phyloP scores from a whole-genome alignment of 2,113 vertebrate species.

The Microtus oregoni region DNA sequence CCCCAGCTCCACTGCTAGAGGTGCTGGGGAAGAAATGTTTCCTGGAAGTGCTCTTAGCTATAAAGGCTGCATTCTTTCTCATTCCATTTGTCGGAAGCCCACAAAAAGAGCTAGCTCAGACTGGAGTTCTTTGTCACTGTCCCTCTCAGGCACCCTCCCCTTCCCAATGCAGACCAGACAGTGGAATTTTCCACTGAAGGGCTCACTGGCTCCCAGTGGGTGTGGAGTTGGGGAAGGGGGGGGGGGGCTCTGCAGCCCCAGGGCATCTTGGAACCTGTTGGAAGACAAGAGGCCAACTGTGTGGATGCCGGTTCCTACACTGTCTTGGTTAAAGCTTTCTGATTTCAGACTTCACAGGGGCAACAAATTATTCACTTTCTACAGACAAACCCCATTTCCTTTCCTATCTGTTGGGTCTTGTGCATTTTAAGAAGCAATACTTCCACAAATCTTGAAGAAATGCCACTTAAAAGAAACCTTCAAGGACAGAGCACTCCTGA shows the following conservation, averaged over 20 bases:
- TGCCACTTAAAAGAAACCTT: background rate
- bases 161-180: conserved; percentile 77
- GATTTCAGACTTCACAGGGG: background rate
- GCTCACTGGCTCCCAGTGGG: conserved; percentile 81
- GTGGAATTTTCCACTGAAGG: conserved; percentile 90
- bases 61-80: conserved; percentile 1
- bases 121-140: conserved; percentile 70
- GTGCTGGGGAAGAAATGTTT: background rate
- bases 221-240: background rate
- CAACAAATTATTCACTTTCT: background rate
- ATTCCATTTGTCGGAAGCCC: conserved; percentile 28
- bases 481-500: background rate
- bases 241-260: conserved; percentile 77
- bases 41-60: background rate
- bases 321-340: background rate
- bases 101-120: conserved; percentile 69
- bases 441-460: background rate
- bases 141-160: conserved; percentile 68
- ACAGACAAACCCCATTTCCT: background rate
- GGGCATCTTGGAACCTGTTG: conserved; percentile 76
- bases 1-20: background rate
- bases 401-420: background rate
- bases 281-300: background rate
- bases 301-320: conserved; percentile 18
- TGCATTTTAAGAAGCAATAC: conserved; percentile 20